A percentile compares a stretch with the other conserved stretches of the same genome.
phyloP scores from a whole-genome alignment of 1,140 invertebrate species.

The Platyura marginata region DNA sequence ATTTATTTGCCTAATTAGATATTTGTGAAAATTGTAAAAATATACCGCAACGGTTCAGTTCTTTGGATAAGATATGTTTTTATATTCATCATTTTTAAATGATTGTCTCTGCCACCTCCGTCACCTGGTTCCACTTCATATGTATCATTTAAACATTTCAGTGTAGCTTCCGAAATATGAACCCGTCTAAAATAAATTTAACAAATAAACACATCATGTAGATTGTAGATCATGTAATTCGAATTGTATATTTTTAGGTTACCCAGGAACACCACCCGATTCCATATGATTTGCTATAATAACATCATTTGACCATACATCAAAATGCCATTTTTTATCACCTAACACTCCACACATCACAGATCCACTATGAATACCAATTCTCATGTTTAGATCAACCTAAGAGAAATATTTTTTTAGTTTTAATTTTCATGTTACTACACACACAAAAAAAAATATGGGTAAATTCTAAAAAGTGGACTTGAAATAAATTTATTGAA shows the following conservation, averaged over 20 bases:
- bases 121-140: conserved; percentile 88
- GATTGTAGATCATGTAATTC: too few species aligned
- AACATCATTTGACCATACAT: conserved; percentile 97
- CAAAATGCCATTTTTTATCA: conserved; percentile 91
- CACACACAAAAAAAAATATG: neutral
- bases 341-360: conserved; percentile 89
- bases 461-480: too few species aligned
- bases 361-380: conserved; percentile 87
- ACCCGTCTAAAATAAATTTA: conserved; percentile 70
- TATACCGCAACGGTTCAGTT: conserved; percentile 46
- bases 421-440: neutral
- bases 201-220: conserved; percentile 10
- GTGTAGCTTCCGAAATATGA: conserved; percentile 75
- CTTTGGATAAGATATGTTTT: conserved; percentile 84
- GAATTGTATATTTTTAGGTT: too few species aligned
- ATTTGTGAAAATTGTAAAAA: neutral
- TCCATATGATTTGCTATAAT: conserved; percentile 96
- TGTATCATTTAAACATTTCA: conserved; percentile 64
- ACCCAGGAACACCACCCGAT: conserved; percentile 85
- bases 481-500: too few species aligned
- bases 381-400: conserved; percentile 88
- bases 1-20: neutral
- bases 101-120: conserved; percentile 65
- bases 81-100: conserved; percentile 73
- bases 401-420: conserved; percentile 20